Conservation (phyloP, 2,888 invertebrate species). For the Drosophila neutralis region DNA sequence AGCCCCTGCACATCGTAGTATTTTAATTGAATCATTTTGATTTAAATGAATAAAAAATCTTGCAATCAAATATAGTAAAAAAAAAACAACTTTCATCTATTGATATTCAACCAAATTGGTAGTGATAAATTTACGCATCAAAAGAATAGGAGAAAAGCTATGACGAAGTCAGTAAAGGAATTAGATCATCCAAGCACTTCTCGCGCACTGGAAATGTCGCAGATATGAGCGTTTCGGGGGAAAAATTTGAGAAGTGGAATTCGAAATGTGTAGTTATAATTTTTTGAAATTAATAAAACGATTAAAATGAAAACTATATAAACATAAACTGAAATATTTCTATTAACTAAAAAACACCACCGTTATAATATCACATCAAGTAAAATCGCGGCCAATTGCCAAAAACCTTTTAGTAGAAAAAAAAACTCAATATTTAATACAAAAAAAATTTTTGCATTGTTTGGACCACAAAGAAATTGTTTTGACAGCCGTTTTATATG, state of each 20-base stretch:
- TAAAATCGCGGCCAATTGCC: background rate
- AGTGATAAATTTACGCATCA: background rate
- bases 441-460: background rate
- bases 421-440: background rate
- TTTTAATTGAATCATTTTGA: background rate
- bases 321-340: background rate
- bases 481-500: background rate
- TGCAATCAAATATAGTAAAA: no score
- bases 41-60: background rate
- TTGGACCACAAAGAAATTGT: background rate
- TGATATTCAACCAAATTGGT: background rate
- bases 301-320: background rate
- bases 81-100: background rate
- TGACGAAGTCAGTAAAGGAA: background rate
- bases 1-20: background rate
- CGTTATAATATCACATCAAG: background rate
- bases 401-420: background rate
- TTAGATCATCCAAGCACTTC: background rate
- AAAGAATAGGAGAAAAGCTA: background rate
- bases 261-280: background rate
- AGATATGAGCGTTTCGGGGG: background rate
- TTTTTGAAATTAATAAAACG: background rate
- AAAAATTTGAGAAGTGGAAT: background rate
- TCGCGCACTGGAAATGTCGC: background rate
- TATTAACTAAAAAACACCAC: background rate